Percentiles rank a stretch among this genome's conserved stretches.
Evolutionary conservation across 2,888 invertebrate genomes (phyloP).

Genomic region (Galerucella pusilla): DNA sequence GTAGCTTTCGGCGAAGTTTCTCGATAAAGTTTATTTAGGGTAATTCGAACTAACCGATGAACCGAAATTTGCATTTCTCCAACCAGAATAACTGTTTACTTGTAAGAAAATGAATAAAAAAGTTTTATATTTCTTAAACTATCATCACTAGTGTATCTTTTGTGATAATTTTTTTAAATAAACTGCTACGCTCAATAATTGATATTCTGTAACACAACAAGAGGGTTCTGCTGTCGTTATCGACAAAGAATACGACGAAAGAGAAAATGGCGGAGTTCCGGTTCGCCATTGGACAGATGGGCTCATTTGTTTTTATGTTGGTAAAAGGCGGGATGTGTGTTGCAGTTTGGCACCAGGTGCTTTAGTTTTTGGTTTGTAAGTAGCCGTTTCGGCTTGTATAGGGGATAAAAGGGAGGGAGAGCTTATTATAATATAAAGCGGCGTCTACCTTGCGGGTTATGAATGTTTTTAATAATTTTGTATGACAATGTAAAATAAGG

Average conservation of each 20-base stretch:
- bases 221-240: neutral
- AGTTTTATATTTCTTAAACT: neutral
- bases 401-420: conserved; percentile 12
- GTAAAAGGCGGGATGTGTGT: conserved; percentile 51
- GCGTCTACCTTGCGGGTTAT: conserved; percentile 36
- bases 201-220: neutral
- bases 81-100: neutral
- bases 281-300: conserved; percentile 60
- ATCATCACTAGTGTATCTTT: too few relatives aligned
- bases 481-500: conserved; percentile 32
- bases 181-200: too few relatives aligned
- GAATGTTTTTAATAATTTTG: conserved; percentile 34
- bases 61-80: neutral
- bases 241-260: conserved; percentile 1
- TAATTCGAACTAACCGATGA: neutral
- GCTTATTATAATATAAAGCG: conserved; percentile 25
- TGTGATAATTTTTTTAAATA: neutral
- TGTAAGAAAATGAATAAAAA: neutral
- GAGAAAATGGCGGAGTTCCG: conserved; percentile 63
- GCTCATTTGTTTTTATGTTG: conserved; percentile 61
- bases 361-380: conserved; percentile 33
- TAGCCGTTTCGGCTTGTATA: conserved; percentile 29
- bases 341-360: conserved; percentile 41
- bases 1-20: conserved; percentile 8
- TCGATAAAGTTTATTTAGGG: conserved; percentile 16